Evolutionary conservation across 2,113 vertebrate species (phyloP), one percentile per base, ranked within the genome.

Genomic region (Sebastes fasciatus): DNA sequence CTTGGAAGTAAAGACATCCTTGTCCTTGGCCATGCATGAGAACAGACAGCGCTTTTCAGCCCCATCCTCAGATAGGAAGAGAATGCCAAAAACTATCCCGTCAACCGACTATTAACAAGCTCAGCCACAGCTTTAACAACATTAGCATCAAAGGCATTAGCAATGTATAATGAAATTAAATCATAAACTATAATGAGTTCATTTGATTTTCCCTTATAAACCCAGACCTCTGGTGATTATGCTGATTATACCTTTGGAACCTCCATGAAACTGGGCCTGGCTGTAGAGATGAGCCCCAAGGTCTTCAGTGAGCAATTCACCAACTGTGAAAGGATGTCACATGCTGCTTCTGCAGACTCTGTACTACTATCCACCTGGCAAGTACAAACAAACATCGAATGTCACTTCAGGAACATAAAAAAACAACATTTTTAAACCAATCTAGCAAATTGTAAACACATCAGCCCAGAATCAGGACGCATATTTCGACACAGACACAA

Each of bases 261-360:
- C 93, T 99, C 98, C 97, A 99, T 98, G 94, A 99, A 99, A 91
- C 98, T 99, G 89, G 98, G 98, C 69, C 98, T 96, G 78, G 98
- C 98, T 40, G 98, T 99, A 64, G 98, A 99, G 93, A 99, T 98
- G 87, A 99, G 96, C 80, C 98, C 98, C 87, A 99, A 96, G 45
- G 98, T 99, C 95, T 99, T 99, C 81, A 99, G 95, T 57, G 98
- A 99, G 80, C 98, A 99, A 45, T 99, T 99, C 83, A 99, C 98
- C 90, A 99, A 94, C 86, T 99, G 98, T 2, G 97, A 99, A 52
- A 99, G 96, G 86, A 99, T 99, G 91, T 98, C 97, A 90, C 98
- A 99, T 26, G 97, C 98, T 58, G 97, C 97, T 93, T 98, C 97
- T 73, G 97, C 98, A 42, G 98, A 99, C 89, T 99, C 98, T 49